Conservation (phyloP, 2,888 invertebrate genomes). For the Lobophora halterata region DNA sequence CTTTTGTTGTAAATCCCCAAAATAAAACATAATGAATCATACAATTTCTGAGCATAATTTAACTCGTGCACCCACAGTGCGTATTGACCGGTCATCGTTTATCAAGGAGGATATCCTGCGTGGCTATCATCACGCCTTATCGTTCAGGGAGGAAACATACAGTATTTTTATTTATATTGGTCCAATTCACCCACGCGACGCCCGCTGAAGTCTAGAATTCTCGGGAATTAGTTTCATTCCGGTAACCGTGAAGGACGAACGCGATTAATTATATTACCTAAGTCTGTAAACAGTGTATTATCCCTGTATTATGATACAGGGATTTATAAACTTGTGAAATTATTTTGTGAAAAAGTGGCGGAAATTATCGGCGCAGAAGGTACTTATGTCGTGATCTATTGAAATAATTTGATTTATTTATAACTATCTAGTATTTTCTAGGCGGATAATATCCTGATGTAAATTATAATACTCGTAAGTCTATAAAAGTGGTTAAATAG, state of each 20-base stretch:
- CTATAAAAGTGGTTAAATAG: too few relatives aligned
- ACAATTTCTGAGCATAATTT: constrained; percentile 8
- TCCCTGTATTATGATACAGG: too few relatives aligned
- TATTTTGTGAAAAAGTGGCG: too few relatives aligned
- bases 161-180: constrained; percentile 67
- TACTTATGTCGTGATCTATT: too few relatives aligned
- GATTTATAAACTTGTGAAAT: neutral
- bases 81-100: constrained; percentile 58
- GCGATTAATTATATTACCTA: constrained; percentile 31
- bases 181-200: constrained; percentile 51
- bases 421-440: too few relatives aligned
- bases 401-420: too few relatives aligned
- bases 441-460: too few relatives aligned
- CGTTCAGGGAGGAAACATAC: constrained; percentile 69
- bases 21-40: constrained; percentile 1
- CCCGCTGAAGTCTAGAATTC: constrained; percentile 57
- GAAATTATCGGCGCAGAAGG: too few relatives aligned
- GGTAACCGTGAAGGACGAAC: constrained; percentile 42
- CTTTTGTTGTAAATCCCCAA: neutral
- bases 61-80: constrained; percentile 17
- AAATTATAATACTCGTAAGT: too few relatives aligned
- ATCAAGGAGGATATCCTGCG: constrained; percentile 73
- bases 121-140: constrained; percentile 53
- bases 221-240: constrained; percentile 51
- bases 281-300: too few relatives aligned